Base-by-base conservation (phyloP, 2,888 invertebrate species). In the Phaedon cochleariae region DNA sequence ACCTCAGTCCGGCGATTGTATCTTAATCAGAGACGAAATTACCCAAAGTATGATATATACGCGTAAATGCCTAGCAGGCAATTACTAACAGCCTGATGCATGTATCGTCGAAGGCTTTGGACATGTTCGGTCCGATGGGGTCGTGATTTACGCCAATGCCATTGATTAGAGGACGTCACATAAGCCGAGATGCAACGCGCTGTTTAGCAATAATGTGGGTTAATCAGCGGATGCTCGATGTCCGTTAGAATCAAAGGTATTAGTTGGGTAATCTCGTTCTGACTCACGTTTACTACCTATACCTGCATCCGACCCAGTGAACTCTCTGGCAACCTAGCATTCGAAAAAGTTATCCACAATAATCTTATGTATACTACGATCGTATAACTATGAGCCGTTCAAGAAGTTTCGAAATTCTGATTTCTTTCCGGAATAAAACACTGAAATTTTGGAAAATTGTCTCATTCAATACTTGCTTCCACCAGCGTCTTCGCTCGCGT, bases 131-230 rank as follows among this genome's bases (percentile, higher is more conserved):
- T 74, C 80, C 79, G 71, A 70, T 74, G 80, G 80, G 80, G 80
- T 80, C 78, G 81, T 81, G 80, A 82, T 82, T 81, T 81, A 81
- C 79, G 76, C 76, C 79, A 73, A 76, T 76, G 76, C 77, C 79
- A 80, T 80, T 82, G 81, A 82, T 82, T 82, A 81, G 78, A 74
- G 74, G 74, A 79, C 70, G 80, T 78, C 80, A 81, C 78, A 79
- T 77, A 79, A 77, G 76, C 79, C 77, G 80, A 80, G 79, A 80
- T 78, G 78, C 77, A 71, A 73, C 72, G 76, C 76, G 71, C 76
- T 80, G 77, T 81, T 82, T 81, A 81, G 79, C 81, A 81, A n/a
- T 81, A 81, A 81, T 80, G 80, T 77, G 76, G 76, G 76, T 74
- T 81, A 81, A 81, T 81, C 81, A 79, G 76, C 75, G 78, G 77